Conservation (phyloP, 2,888 invertebrate species). For the Troides oblongomaculatus region DNA sequence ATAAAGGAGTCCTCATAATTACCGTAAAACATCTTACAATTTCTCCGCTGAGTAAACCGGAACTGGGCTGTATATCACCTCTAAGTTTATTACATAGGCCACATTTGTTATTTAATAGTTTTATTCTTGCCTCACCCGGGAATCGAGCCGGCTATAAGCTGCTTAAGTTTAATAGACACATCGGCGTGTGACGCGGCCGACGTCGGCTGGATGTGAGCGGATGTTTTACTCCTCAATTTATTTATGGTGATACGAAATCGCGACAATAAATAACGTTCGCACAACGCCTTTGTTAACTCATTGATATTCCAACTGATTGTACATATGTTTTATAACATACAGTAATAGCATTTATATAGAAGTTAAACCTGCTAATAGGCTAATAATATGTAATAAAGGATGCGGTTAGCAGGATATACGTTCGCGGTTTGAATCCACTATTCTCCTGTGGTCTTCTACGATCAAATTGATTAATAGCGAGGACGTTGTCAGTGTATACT, state of each 20-base stretch:
- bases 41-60: constrained; percentile 1
- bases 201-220: constrained; percentile 16
- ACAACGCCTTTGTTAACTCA: constrained; percentile 8
- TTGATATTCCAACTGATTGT: constrained; percentile 17
- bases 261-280: constrained; percentile 20
- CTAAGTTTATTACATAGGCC: constrained; percentile 23
- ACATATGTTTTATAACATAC: constrained; percentile 10
- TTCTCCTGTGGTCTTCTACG: too few species aligned
- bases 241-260: constrained; percentile 28
- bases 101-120: constrained; percentile 31
- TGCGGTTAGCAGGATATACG: too few species aligned
- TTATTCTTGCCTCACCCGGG: constrained; percentile 35
- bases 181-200: constrained; percentile 25
- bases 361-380: background rate
- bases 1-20: background rate
- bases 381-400: background rate
- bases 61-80: constrained; percentile 27
- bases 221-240: constrained; percentile 24
- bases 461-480: too few species aligned
- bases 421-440: background rate
- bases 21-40: background rate
- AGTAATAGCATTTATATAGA: background rate
- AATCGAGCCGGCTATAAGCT: constrained; percentile 38
- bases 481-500: too few species aligned
- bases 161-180: constrained; percentile 39